Evolutionary conservation across 2,113 vertebrate species (phyloP).

Genomic region (Nothobranchius kuhntae): DNA sequence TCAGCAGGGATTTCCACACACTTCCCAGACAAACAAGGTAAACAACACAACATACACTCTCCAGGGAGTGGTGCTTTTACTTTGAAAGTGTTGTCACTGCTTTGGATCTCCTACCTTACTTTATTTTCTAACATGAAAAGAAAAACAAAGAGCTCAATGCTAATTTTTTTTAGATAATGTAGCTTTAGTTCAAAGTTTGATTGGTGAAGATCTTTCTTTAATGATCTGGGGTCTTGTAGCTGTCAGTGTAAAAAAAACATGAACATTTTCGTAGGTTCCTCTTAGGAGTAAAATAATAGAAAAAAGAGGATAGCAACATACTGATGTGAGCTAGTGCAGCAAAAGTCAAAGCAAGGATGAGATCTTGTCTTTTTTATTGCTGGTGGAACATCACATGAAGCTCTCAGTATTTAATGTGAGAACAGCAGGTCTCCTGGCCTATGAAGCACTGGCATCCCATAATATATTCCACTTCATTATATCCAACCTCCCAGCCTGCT

Average conservation of each 20-base stretch:
- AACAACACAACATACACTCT: slow-evolving; percentile 35
- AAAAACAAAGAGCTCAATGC: slow-evolving; percentile 23
- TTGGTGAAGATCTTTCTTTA: slow-evolving; percentile 7
- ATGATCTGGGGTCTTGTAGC: slow-evolving; percentile 23
- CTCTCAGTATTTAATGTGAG: slow-evolving; percentile 4
- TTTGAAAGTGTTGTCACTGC: slow-evolving; percentile 22
- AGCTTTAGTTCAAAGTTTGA: slow-evolving; percentile 22
- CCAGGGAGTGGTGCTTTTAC: slow-evolving; percentile 23
- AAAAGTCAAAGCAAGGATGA: background rate
- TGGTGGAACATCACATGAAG: slow-evolving; percentile 10
- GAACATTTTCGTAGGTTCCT: background rate
- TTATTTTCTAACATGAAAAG: slow-evolving; percentile 37
- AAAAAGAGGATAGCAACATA: background rate
- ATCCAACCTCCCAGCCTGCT: slow-evolving; percentile 64
- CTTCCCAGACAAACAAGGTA: slow-evolving; percentile 32
- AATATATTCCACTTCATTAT: slow-evolving; percentile 72
- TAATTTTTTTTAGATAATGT: slow-evolving; percentile 22
- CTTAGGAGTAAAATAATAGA: slow-evolving; percentile 12
- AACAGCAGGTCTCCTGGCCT: slow-evolving; percentile 36
- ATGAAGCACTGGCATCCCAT: slow-evolving; percentile 29
- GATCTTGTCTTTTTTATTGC: slow-evolving; percentile 11
- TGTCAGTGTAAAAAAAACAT: slow-evolving; percentile 18
- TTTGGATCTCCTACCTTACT: slow-evolving; percentile 18
- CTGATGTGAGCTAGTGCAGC: slow-evolving; percentile 9
- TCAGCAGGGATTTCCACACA: slow-evolving; percentile 16